These are phyloP conservation scores for Caranx melampygus DNA, from an alignment of 2,113 vertebrate species.

Conservation along the genomic window DNA sequence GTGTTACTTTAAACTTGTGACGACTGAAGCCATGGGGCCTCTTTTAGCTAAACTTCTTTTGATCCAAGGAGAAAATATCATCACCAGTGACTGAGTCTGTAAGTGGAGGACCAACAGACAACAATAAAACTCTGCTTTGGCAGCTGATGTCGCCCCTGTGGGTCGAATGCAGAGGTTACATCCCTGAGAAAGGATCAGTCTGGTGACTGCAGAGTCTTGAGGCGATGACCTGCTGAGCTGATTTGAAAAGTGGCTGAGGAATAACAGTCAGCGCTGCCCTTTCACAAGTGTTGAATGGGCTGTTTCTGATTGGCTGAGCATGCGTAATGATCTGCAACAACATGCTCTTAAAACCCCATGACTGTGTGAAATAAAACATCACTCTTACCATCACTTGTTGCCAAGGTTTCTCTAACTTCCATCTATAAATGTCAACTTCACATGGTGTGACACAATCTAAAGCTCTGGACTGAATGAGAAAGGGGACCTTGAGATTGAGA, in stretches of 20 bases:
- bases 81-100: neutral
- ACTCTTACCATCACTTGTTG: slow-evolving; percentile 10
- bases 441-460: neutral
- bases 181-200: no score
- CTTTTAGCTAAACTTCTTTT: neutral
- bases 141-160: no score
- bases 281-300: neutral
- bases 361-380: neutral
- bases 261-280: neutral
- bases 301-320: slow-evolving; percentile 10
- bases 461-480: neutral
- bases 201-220: neutral
- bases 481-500: neutral
- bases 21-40: neutral
- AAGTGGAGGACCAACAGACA: neutral
- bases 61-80: neutral
- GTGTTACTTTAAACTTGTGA: neutral
- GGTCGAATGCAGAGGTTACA: no score
- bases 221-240: neutral
- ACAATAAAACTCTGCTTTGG: neutral
- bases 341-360: neutral
- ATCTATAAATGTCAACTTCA: slow-evolving; percentile 10
- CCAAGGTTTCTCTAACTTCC: neutral
- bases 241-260: neutral
- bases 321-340: neutral